Conservation (phyloP, 2,888 invertebrate species). For the Mylabris sibirica region DNA sequence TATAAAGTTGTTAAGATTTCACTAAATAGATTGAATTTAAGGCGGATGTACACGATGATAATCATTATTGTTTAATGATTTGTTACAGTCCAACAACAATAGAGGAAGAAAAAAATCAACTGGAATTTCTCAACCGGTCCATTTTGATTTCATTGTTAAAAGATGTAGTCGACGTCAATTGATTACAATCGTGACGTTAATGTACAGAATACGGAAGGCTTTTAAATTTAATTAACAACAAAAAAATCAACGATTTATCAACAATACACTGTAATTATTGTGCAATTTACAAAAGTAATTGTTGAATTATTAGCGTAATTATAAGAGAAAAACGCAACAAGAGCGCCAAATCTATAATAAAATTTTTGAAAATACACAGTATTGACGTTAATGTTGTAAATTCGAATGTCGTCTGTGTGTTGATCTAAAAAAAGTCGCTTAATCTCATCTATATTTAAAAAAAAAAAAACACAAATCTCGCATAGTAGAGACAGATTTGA, state of each 20-base stretch:
- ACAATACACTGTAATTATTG: neutral
- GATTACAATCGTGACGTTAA: conserved; percentile 2
- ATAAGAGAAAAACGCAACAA: too few species aligned
- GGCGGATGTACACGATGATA: conserved; percentile 32
- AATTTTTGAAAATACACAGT: neutral
- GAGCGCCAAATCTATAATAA: neutral
- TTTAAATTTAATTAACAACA: neutral
- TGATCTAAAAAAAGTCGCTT: conserved; percentile 7
- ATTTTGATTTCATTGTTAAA: neutral
- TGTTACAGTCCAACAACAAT: neutral
- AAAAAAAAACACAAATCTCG: neutral
- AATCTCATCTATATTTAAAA: neutral
- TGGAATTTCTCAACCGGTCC: neutral
- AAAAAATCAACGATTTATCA: neutral
- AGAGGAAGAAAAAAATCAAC: neutral
- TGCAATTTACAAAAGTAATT: too few species aligned
- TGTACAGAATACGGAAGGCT: neutral
- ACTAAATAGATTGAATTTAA: conserved; percentile 34
- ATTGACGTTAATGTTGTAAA: neutral
- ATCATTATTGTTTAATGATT: conserved; percentile 13
- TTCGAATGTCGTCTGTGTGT: neutral
- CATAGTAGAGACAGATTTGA: neutral
- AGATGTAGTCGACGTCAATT: conserved; percentile 8
- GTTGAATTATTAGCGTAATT: too few species aligned
- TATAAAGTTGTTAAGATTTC: conserved; percentile 51